Evolutionary conservation across 2,113 vertebrate species (phyloP).

Genomic region (Gavialis gangeticus): DNA sequence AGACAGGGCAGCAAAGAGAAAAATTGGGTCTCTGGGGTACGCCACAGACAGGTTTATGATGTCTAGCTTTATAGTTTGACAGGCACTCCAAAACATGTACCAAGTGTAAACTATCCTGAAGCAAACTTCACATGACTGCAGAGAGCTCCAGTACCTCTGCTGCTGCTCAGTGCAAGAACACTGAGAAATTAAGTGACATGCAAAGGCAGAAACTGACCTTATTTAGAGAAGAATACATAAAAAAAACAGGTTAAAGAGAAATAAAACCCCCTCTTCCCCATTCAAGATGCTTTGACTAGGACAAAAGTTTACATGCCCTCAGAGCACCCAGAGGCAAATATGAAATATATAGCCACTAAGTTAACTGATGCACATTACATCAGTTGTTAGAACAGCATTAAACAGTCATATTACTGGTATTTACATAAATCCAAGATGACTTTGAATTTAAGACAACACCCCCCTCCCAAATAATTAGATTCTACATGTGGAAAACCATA

Average conservation of each 20-base stretch:
- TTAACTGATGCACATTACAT: background rate
- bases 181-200: background rate
- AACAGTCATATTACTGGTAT: background rate
- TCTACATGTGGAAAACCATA: too few relatives aligned
- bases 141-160: background rate
- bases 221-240: background rate
- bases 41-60: background rate
- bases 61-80: background rate
- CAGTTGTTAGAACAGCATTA: background rate
- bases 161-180: background rate
- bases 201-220: background rate
- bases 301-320: background rate
- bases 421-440: too few relatives aligned
- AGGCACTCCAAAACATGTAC: background rate
- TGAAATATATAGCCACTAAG: background rate
- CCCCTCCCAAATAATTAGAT: too few relatives aligned
- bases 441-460: too few relatives aligned
- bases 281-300: background rate
- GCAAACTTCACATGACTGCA: background rate
- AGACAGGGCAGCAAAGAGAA: too few relatives aligned
- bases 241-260: background rate
- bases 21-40: too few relatives aligned
- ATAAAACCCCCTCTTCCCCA: background rate
- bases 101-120: background rate
- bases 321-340: background rate